phyloP scores from a whole-genome alignment of 2,888 invertebrate genomes.

The Troides helena region DNA sequence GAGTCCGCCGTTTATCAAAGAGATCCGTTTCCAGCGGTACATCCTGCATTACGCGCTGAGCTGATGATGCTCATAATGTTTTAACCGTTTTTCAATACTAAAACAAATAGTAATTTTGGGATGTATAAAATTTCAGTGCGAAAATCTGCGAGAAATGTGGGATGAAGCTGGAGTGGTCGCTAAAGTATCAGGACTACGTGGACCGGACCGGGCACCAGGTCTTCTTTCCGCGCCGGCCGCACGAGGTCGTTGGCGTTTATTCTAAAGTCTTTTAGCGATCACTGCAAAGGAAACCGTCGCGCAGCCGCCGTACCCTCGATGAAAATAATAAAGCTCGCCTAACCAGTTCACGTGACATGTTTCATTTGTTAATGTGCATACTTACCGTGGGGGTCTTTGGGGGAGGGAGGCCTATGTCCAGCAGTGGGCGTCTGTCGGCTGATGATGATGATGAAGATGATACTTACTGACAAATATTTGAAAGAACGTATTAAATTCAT shows the following conservation, averaged over 20 bases:
- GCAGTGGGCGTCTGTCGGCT: too few relatives aligned
- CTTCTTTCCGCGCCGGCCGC: constrained; percentile 75
- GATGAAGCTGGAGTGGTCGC: constrained; percentile 71
- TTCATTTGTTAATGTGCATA: neutral
- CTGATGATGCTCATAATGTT: too few relatives aligned
- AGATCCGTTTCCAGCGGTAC: too few relatives aligned
- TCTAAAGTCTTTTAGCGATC: constrained; percentile 49
- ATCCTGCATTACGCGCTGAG: too few relatives aligned
- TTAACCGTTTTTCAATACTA: too few relatives aligned
- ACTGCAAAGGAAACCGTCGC: constrained; percentile 38
- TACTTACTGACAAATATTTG: too few relatives aligned
- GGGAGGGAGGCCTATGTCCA: too few relatives aligned
- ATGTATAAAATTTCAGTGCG: constrained; percentile 48
- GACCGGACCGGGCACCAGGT: constrained; percentile 68
- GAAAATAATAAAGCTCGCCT: neutral
- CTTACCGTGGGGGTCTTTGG: too few relatives aligned
- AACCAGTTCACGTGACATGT: neutral
- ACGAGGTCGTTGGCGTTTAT: constrained; percentile 66
- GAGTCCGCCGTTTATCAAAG: too few relatives aligned
- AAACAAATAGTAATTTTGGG: neutral
- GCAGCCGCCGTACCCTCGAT: constrained; percentile 41
- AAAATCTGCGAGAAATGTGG: constrained; percentile 71
- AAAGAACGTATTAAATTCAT: too few relatives aligned
- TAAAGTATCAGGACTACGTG: constrained; percentile 75
- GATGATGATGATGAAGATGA: too few relatives aligned